A percentile compares a stretch with the other conserved stretches of the same genome.
Evolutionary conservation across 2,113 vertebrate species (phyloP).

Genomic region (Psammodynastes pulverulentus): DNA sequence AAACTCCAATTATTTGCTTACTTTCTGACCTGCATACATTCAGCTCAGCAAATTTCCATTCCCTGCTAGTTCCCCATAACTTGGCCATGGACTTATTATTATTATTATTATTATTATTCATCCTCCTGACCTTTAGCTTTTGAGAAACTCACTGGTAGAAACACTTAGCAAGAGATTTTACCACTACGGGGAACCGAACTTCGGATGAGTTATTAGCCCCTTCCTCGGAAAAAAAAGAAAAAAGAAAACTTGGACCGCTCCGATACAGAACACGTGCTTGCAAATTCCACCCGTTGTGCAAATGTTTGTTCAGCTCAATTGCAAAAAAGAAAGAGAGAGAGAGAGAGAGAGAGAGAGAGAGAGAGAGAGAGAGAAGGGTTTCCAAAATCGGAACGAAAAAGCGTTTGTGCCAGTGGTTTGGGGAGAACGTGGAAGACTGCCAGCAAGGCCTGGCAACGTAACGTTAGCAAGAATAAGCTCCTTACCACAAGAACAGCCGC

Average conservation of each 20-base stretch:
- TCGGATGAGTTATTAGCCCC: not conserved
- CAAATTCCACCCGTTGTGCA: not conserved
- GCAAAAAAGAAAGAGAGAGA: not conserved
- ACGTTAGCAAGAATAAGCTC: not conserved
- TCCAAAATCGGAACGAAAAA: not conserved
- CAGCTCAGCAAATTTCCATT: constrained; percentile 49
- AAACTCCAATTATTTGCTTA: constrained; percentile 40
- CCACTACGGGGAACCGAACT: not conserved
- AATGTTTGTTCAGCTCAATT: not conserved
- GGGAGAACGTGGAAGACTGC: not conserved
- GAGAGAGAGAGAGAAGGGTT: not conserved
- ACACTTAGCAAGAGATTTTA: not conserved
- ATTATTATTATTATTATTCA: not conserved
- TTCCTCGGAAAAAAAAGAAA: no score
- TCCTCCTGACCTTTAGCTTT: not conserved
- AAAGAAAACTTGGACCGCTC: no score
- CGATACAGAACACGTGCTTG: not conserved
- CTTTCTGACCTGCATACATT: constrained; percentile 40
- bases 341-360: no score
- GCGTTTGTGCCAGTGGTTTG: not conserved
- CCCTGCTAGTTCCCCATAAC: not conserved
- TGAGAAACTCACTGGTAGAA: not conserved
- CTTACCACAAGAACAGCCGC: not conserved
- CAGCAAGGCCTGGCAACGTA: not conserved
- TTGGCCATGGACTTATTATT: not conserved